Percentiles rank a stretch among this genome's conserved stretches.
These are phyloP conservation scores for Apis laboriosa DNA, from an alignment of 1,140 invertebrate species.

Conservation along the genomic window DNA sequence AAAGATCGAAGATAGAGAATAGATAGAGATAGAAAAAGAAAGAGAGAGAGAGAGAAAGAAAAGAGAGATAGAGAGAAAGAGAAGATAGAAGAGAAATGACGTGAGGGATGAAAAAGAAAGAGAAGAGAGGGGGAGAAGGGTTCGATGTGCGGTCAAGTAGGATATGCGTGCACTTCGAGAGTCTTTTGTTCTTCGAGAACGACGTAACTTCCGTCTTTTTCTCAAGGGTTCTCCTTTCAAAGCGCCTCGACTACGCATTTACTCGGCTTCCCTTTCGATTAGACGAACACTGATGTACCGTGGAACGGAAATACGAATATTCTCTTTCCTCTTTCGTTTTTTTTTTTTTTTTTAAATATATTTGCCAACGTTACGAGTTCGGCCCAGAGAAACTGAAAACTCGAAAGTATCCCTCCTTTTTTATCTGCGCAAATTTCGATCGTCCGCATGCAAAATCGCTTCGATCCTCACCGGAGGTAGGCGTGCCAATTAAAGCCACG, in stretches of 20 bases:
- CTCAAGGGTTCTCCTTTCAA: background rate
- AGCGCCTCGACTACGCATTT: background rate
- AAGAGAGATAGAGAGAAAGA: background rate
- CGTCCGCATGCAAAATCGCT: background rate
- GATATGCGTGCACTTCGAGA: conserved; percentile 64
- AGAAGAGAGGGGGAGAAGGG: background rate
- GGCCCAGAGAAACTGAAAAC: background rate
- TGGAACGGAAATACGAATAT: background rate
- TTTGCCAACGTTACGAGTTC: background rate
- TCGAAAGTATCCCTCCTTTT: background rate
- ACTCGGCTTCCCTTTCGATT: too few species aligned
- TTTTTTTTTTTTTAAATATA: too few species aligned
- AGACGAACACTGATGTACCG: background rate
- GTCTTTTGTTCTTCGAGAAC: conserved; percentile 33
- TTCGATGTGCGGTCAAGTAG: conserved; percentile 45
- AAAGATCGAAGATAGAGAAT: conserved; percentile 52
- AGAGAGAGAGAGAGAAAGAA: background rate
- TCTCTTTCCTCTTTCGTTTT: background rate
- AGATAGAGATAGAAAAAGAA: conserved; percentile 6
- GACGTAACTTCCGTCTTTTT: conserved; percentile 2
- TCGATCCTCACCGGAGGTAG: background rate
- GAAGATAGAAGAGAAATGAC: background rate
- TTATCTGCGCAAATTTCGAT: background rate
- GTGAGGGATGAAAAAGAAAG: too few species aligned
- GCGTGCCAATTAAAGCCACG: conserved; percentile 35